These are phyloP conservation scores for Tenualosa ilisha DNA, from an alignment of 2,797 vertebrate species.

Conservation along the genomic window DNA sequence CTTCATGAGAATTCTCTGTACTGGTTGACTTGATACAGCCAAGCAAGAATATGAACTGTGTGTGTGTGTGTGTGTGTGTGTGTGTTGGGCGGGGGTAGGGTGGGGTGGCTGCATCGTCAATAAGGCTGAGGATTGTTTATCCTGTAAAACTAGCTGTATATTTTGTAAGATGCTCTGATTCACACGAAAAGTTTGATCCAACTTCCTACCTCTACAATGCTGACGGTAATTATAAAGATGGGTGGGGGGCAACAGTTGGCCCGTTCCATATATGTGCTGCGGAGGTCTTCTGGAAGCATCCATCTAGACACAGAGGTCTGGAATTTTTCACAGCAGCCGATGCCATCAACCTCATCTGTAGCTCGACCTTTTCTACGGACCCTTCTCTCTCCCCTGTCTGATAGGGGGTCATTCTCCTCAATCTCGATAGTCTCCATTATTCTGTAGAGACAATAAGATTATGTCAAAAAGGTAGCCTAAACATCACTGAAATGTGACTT, in stretches of 20 bases:
- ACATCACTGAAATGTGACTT: background rate
- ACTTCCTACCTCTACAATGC: slow-evolving; percentile 78
- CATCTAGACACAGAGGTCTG: slow-evolving; percentile 77
- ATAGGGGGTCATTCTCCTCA: slow-evolving; percentile 63
- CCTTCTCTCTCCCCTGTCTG: slow-evolving; percentile 44
- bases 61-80: too few relatives aligned
- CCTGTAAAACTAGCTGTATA: too few relatives aligned
- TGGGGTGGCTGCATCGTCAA: too few relatives aligned
- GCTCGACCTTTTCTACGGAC: background rate
- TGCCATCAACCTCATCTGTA: slow-evolving; percentile 13
- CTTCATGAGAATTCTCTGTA: background rate
- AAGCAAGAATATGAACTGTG: too few relatives aligned
- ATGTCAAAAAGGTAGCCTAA: background rate
- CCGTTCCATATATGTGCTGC: slow-evolving; percentile 76
- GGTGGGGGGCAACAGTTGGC: slow-evolving; percentile 87
- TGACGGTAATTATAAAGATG: slow-evolving; percentile 87
- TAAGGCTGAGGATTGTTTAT: too few relatives aligned
- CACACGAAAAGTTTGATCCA: background rate
- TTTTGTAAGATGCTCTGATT: slow-evolving; percentile 16
- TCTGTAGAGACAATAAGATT: background rate
- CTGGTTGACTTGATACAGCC: too few relatives aligned
- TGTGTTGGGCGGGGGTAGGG: too few relatives aligned
- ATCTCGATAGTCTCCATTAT: slow-evolving; percentile 62
- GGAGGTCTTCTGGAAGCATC: slow-evolving; percentile 81
- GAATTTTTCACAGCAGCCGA: slow-evolving; percentile 70